Evolutionary conservation across 1,140 invertebrate species (phyloP).

Genomic region (Nebria ingens): DNA sequence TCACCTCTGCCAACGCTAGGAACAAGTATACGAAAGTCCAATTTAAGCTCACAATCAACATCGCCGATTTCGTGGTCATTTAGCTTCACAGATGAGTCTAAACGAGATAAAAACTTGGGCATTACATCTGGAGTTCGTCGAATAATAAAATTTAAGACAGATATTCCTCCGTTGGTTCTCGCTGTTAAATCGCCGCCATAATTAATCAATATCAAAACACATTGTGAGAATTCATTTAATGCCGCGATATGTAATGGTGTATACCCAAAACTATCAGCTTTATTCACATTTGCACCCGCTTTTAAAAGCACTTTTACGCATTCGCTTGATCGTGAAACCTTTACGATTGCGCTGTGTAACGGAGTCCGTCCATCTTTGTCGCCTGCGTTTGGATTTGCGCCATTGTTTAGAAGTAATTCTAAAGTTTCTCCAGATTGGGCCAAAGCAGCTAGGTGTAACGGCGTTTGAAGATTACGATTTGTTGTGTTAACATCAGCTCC

Average conservation of each 20-base stretch:
- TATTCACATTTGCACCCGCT: conserved; percentile 65
- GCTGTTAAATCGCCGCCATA: conserved; percentile 72
- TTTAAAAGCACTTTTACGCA: conserved; percentile 53
- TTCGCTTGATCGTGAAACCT: conserved; percentile 59
- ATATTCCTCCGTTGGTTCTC: conserved; percentile 66
- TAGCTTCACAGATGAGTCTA: conserved; percentile 65
- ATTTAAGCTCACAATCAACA: conserved; percentile 67
- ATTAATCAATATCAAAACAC: conserved; percentile 62
- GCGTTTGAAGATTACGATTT: conserved; percentile 63
- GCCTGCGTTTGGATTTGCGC: conserved; percentile 47
- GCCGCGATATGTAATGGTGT: conserved; percentile 74
- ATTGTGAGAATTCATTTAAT: conserved; percentile 67
- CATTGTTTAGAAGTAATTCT: conserved; percentile 50
- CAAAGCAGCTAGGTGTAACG: conserved; percentile 65
- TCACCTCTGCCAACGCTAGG: conserved; percentile 50
- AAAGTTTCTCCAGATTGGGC: conserved; percentile 63
- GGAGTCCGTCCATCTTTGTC: conserved; percentile 64
- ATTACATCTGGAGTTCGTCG: conserved; percentile 69
- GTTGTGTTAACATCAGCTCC: conserved; percentile 54
- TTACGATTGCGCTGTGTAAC: conserved; percentile 67
- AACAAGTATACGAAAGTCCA: conserved; percentile 62
- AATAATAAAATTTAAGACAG: conserved; percentile 68
- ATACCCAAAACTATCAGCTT: conserved; percentile 66
- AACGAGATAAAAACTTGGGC: conserved; percentile 52
- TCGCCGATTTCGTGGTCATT: conserved; percentile 74